These are phyloP conservation scores for Seriola aureovittata DNA, from an alignment of 2,113 vertebrate species.

Conservation along the genomic window DNA sequence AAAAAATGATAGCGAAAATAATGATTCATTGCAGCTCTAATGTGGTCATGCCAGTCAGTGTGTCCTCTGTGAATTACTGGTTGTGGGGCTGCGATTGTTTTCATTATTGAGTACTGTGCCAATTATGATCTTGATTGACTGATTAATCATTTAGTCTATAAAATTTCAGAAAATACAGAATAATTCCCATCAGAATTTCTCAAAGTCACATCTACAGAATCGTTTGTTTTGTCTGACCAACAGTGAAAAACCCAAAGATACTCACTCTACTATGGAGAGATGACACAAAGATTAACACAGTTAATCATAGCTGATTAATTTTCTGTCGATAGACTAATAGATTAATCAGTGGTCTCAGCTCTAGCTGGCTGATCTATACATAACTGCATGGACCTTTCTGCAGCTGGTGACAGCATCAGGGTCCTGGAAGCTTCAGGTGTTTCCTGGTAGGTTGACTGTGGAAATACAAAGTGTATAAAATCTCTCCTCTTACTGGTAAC, in stretches of 20 bases:
- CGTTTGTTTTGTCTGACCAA: too few species aligned
- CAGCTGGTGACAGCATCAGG: background rate
- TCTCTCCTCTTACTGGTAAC: constrained; percentile 44
- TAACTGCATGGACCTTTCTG: background rate
- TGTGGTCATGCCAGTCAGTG: background rate
- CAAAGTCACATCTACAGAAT: too few species aligned
- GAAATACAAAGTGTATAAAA: constrained; percentile 21
- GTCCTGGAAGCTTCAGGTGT: constrained; percentile 5
- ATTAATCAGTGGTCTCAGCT: background rate
- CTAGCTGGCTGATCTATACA: background rate
- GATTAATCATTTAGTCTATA: background rate
- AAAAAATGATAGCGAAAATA: background rate
- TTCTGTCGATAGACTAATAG: background rate
- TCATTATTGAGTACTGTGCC: too few species aligned
- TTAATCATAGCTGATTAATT: background rate
- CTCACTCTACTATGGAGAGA: too few species aligned
- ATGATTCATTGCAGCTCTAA: background rate
- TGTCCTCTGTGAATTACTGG: background rate
- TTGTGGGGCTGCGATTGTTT: background rate
- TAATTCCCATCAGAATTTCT: too few species aligned
- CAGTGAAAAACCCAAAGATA: too few species aligned
- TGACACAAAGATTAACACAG: background rate
- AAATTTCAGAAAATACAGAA: too few species aligned
- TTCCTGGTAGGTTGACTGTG: background rate
- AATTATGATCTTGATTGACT: background rate